phyloP scores from a whole-genome alignment of 2,797 vertebrate species.

The Ibycter americanus region DNA sequence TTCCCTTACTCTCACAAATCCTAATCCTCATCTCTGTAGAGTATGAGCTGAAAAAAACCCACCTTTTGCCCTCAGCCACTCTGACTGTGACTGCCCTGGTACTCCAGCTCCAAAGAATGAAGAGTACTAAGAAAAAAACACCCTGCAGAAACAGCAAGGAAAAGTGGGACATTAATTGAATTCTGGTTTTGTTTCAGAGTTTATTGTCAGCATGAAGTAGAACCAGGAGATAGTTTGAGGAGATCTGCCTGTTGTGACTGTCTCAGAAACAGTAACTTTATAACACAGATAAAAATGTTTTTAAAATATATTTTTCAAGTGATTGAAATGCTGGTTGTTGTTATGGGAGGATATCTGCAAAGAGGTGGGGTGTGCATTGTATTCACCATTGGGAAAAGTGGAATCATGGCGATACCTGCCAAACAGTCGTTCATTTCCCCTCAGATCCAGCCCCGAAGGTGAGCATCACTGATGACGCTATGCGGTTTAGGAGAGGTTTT shows the following conservation, averaged over 20 bases:
- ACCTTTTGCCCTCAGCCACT: background rate
- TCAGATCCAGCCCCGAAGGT: background rate
- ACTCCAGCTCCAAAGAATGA: background rate
- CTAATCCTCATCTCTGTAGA: background rate
- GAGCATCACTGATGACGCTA: background rate
- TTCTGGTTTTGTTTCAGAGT: background rate
- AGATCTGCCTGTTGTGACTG: background rate
- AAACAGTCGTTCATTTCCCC: background rate
- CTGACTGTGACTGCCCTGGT: background rate
- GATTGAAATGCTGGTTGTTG: background rate
- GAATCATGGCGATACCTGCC: background rate
- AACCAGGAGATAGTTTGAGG: background rate
- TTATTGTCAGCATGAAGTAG: background rate
- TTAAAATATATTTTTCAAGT: background rate
- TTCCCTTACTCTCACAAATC: background rate
- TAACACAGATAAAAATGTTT: background rate
- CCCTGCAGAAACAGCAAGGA: accelerated
- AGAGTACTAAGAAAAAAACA: background rate
- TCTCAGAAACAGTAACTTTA: background rate
- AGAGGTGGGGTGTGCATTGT: background rate
- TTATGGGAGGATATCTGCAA: background rate
- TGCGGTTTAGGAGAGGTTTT: background rate
- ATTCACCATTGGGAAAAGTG: background rate
- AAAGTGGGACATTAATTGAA: background rate
- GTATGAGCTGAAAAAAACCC: background rate